Base-by-base conservation (phyloP, 2,113 vertebrate species). In the Alaudala cheleensis region DNA sequence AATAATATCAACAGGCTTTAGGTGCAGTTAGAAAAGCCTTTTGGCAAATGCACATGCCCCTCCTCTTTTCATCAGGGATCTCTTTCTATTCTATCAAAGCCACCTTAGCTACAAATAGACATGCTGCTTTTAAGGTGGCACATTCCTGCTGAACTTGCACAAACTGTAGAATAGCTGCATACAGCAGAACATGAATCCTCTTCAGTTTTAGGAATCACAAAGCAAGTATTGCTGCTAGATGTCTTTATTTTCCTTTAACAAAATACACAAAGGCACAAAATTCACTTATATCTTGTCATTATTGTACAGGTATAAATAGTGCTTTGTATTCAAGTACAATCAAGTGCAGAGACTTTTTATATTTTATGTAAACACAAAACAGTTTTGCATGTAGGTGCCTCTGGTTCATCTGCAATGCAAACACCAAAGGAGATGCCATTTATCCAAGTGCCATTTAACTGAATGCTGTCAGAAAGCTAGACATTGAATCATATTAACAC, bases 291-390 rank as follows among this genome's bases (percentile, higher is more conserved):
- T 96, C 56, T 95, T 86, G 84, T 97, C 90, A 97, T 97, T 97
- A 97, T 94, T 95, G 92, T 98, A 98, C 97, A 98, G 92, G 86
- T 98, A 98, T 98, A 98, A 98, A 98, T 98, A 98, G 97, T 94
- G 93, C 83, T 97, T 95, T 89, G 94, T 97, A 98, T 98, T 98
- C 97, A 98, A 98, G 97, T 98, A 98, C 98, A 98, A 98, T 98
- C 97, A 97, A 98, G 97, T 98, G 97, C 95, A 97, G 95, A 97
- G 45, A 97, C 94, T 97, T 97, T 97, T 97, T 97, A 97, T 97
- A 92, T 97, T 95, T 97, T 95, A 97, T 98, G 98, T 98, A 98
- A 98, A 98, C 98, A 98, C 97, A 97, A 98, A 96, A 97, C 96
- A 97, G 93, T 94, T 96, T 93, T 95, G 72, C 96, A 97, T 76